Evolutionary conservation across 2,888 invertebrate species (phyloP).

Genomic region (Doris montereyensis): DNA sequence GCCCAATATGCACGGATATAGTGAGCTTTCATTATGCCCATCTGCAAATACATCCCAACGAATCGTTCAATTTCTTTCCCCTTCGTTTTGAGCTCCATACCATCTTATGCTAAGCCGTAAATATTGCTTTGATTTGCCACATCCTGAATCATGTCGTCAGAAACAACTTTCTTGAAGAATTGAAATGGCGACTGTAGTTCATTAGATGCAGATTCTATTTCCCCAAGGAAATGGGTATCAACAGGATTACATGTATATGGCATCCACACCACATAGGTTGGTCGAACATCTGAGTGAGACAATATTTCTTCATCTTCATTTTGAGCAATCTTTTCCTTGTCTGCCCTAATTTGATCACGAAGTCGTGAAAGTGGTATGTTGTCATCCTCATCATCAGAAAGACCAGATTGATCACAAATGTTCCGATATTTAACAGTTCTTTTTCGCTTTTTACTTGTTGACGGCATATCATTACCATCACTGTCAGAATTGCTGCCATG

Average conservation of each 20-base stretch:
- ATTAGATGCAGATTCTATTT: neutral
- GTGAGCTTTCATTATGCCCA: slow-evolving; percentile 40
- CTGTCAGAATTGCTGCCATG: neutral
- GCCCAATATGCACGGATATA: slow-evolving; percentile 40
- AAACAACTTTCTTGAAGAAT: slow-evolving; percentile 12
- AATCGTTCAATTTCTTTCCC: slow-evolving; percentile 37
- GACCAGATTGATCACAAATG: neutral
- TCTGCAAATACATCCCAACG: slow-evolving; percentile 33
- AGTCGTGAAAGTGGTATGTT: neutral
- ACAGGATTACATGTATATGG: neutral
- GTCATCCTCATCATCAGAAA: slow-evolving; percentile 4
- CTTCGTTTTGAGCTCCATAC: slow-evolving; percentile 35
- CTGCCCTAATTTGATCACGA: neutral
- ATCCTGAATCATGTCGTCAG: slow-evolving; percentile 24
- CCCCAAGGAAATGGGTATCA: neutral
- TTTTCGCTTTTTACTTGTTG: neutral
- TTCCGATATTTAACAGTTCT: neutral
- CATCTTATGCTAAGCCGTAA: slow-evolving; percentile 27
- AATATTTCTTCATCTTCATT: neutral
- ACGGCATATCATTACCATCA: neutral
- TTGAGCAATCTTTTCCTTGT: neutral
- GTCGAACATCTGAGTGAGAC: neutral
- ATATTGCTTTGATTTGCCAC: neutral
- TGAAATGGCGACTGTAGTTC: slow-evolving; percentile 4
- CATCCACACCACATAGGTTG: slow-evolving; percentile 1